Evolutionary conservation across 92 coral and sea anemone genomes (phyloP).

Genomic region (Porites cylindrica): DNA sequence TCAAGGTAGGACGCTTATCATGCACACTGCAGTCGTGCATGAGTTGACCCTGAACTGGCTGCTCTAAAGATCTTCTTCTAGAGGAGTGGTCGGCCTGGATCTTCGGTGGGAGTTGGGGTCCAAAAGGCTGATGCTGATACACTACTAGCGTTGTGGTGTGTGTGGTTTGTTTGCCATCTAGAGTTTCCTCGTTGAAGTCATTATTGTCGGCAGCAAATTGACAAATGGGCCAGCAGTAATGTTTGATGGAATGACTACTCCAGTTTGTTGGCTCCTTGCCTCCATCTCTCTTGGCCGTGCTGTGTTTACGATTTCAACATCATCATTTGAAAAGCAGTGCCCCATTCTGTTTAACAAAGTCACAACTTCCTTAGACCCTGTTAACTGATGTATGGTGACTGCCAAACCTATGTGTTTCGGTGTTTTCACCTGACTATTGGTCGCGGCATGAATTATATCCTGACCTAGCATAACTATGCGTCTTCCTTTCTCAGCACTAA

Average conservation of each 20-base stretch:
- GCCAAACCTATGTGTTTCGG: conserved; percentile 65
- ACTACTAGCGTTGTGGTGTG: too few species aligned
- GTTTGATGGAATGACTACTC: neutral
- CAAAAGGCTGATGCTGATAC: neutral
- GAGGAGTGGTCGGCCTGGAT: conserved; percentile 27
- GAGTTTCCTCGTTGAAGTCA: too few species aligned
- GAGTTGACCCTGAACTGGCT: conserved; percentile 1
- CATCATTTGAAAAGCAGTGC: conserved; percentile 12
- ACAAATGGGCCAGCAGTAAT: neutral
- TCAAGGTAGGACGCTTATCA: conserved; percentile 56
- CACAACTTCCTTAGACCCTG: conserved; percentile 53
- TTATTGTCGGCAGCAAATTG: neutral
- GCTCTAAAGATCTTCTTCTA: conserved; percentile 10
- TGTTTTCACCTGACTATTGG: conserved; percentile 36
- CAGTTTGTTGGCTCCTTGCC: too few species aligned
- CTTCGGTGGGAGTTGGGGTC: conserved; percentile 38
- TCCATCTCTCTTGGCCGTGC: too few species aligned
- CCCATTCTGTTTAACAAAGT: conserved; percentile 62
- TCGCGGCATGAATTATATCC: conserved; percentile 36
- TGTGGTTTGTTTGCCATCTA: too few species aligned
- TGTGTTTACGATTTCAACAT: too few species aligned
- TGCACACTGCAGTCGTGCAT: conserved; percentile 38
- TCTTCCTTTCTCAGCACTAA: too few species aligned
- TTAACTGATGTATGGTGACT: conserved; percentile 47
- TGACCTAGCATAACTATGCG: too few species aligned